Evolutionary conservation across 1,140 invertebrate genomes (phyloP).

Genomic region (Drosophila malerkotliana): DNA sequence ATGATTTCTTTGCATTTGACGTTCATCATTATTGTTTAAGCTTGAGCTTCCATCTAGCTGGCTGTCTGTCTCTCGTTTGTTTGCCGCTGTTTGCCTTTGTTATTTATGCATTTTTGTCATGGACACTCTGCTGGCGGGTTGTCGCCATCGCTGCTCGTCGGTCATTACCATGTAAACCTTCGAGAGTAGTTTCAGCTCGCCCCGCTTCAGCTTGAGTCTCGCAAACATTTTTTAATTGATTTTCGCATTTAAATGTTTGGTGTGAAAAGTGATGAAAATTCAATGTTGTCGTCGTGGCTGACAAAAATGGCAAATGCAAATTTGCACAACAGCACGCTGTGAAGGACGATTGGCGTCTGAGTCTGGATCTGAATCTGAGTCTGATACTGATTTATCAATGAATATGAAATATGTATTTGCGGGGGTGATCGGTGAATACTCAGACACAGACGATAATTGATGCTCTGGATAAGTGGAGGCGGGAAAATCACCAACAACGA

Average conservation of each 20-base stretch:
- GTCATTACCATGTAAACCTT: constrained; percentile 67
- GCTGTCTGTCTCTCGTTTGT: constrained; percentile 19
- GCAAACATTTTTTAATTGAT: constrained; percentile 76
- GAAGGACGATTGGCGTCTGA: constrained; percentile 39
- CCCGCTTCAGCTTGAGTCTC: no score
- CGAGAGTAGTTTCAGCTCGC: constrained; percentile 2
- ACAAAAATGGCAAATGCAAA: constrained; percentile 55
- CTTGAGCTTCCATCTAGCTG: not conserved
- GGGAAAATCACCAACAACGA: constrained; percentile 23
- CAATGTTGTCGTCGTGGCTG: not conserved
- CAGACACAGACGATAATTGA: constrained; percentile 40
- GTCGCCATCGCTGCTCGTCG: constrained; percentile 30
- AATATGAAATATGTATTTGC: constrained; percentile 24
- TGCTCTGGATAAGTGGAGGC: constrained; percentile 14
- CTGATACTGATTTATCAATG: constrained; percentile 38
- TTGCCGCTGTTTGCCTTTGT: constrained; percentile 60
- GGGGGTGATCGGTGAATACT: constrained; percentile 33
- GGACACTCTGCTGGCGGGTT: constrained; percentile 37
- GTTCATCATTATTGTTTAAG: constrained; percentile 30
- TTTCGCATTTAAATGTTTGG: constrained; percentile 68
- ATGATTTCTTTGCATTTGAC: constrained; percentile 44
- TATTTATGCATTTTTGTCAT: constrained; percentile 78
- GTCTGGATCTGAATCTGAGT: constrained; percentile 23
- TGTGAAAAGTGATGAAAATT: constrained; percentile 62
- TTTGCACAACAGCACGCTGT: constrained; percentile 27